phyloP scores from a whole-genome alignment of 2,888 invertebrate genomes.

The Andrena flavipes region DNA sequence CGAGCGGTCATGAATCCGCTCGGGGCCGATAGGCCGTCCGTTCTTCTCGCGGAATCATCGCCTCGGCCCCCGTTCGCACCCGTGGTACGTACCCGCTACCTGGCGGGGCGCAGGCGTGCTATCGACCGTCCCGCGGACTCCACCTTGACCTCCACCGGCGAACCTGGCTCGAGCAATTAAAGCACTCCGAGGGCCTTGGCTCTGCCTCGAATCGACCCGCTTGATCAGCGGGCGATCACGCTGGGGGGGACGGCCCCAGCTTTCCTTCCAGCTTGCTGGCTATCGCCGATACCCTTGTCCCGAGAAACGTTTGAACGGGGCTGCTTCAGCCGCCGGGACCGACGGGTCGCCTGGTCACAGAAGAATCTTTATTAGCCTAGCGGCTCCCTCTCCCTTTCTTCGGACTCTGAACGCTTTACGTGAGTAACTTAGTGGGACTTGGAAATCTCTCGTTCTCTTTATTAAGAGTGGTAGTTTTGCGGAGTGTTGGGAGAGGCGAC shows the following conservation, averaged over 20 bases:
- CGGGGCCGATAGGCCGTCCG: not conserved
- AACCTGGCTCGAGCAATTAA: conserved; percentile 65
- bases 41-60: conserved; percentile 2
- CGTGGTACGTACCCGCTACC: conserved; percentile 6
- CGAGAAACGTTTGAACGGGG: too few species aligned
- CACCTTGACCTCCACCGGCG: conserved; percentile 70
- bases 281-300: not conserved
- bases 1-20: conserved; percentile 24
- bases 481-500: too few species aligned
- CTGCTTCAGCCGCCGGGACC: too few species aligned
- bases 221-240: conserved; percentile 38
- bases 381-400: too few species aligned
- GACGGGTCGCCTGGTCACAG: too few species aligned
- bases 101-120: conserved; percentile 58
- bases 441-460: too few species aligned
- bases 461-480: too few species aligned
- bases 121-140: conserved; percentile 65
- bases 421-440: too few species aligned
- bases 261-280: not conserved
- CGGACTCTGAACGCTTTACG: too few species aligned
- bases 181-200: conserved; percentile 56
- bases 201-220: conserved; percentile 49
- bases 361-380: too few species aligned
- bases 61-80: conserved; percentile 1
- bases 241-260: not conserved